A percentile compares a stretch with the other conserved stretches of the same genome.
Evolutionary conservation across 2,113 vertebrate genomes (phyloP).

Genomic region (Jacana jacana): DNA sequence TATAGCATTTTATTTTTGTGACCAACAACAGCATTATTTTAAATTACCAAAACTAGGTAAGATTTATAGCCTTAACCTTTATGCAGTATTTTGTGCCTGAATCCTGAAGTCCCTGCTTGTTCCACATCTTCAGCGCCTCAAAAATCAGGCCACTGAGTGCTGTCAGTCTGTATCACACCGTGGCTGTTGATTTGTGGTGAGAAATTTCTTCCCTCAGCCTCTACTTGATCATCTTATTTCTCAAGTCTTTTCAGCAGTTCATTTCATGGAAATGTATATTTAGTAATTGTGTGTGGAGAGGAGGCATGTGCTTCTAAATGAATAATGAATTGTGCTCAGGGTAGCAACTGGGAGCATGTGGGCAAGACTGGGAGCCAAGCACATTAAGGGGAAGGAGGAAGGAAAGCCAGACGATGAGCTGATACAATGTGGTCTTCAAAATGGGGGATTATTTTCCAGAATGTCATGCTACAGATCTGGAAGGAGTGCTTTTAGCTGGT

Average conservation of each 20-base stretch:
- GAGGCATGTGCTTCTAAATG: not conserved
- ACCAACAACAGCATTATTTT: not conserved
- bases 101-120: not conserved
- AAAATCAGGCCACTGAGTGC: slow-evolving; percentile 2
- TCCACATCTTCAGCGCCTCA: not conserved
- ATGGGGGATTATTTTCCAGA: not conserved
- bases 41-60: not conserved
- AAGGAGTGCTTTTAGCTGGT: not conserved
- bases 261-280: not conserved
- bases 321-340: not conserved
- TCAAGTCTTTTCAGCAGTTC: not conserved
- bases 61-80: slow-evolving; percentile 23
- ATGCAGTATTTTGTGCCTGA: not conserved
- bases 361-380: not conserved
- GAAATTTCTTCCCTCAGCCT: not conserved
- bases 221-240: not conserved
- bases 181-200: slow-evolving; percentile 2
- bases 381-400: not conserved
- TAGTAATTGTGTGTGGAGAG: not conserved
- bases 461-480: not conserved
- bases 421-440: not conserved
- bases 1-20: slow-evolving; percentile 1
- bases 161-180: not conserved
- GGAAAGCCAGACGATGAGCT: not conserved
- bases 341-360: not conserved